Evolutionary conservation across 1,140 invertebrate genomes (phyloP).

Genomic region (Palaemon carinicauda): DNA sequence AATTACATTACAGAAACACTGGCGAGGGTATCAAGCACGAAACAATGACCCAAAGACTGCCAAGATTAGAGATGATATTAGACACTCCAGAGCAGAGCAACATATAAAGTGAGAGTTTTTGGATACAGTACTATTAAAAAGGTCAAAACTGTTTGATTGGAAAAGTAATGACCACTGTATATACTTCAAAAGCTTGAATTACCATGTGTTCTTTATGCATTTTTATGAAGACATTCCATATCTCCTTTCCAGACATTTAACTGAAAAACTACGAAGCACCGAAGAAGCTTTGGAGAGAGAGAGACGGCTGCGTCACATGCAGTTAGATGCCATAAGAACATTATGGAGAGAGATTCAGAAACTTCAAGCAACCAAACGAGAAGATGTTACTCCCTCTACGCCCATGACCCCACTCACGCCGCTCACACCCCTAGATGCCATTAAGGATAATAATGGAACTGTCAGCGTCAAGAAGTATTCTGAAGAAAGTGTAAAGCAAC

Average conservation of each 20-base stretch:
- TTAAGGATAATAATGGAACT: neutral
- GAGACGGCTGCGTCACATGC: constrained; percentile 82
- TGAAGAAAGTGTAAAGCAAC: constrained; percentile 58
- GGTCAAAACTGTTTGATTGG: neutral
- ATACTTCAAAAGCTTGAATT: too few species aligned
- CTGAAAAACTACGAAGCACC: constrained; percentile 81
- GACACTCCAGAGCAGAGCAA: constrained; percentile 81
- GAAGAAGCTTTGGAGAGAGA: constrained; percentile 84
- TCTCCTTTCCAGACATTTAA: constrained; percentile 64
- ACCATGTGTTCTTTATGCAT: too few species aligned
- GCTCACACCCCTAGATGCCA: constrained; percentile 52
- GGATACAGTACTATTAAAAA: neutral
- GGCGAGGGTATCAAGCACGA: constrained; percentile 84
- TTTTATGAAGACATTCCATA: neutral
- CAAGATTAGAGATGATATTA: constrained; percentile 78
- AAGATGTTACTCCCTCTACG: constrained; percentile 52
- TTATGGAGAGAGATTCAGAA: constrained; percentile 85
- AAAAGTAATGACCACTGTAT: neutral
- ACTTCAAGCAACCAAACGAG: constrained; percentile 49
- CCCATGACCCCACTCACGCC: constrained; percentile 58
- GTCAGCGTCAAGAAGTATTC: constrained; percentile 33
- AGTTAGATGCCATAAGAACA: constrained; percentile 89
- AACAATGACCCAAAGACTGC: constrained; percentile 79
- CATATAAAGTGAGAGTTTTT: constrained; percentile 79
- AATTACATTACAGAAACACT: constrained; percentile 86